Percentiles rank a stretch among this genome's conserved stretches.
phyloP scores from a whole-genome alignment of 2,797 vertebrate species.

The Merluccius polli region DNA sequence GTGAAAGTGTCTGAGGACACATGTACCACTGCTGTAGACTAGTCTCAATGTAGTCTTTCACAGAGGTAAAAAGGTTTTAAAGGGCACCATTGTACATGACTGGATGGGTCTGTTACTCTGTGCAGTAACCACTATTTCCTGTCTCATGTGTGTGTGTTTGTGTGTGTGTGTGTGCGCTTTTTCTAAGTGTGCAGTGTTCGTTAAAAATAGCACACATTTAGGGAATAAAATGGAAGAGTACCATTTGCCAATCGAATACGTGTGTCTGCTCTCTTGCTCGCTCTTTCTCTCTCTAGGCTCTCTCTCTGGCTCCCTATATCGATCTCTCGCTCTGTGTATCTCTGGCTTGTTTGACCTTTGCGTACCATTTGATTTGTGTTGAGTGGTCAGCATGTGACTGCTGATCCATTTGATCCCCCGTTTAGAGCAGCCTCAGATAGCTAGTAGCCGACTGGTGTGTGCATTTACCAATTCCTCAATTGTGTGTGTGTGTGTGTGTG shows the following conservation, averaged over 20 bases:
- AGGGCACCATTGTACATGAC: no score
- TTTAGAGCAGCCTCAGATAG: not conserved
- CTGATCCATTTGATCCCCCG: not conserved
- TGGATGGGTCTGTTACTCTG: not conserved
- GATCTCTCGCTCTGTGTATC: conserved; percentile 26
- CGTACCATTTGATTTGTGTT: not conserved
- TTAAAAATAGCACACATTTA: conserved; percentile 54
- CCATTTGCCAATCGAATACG: conserved; percentile 43
- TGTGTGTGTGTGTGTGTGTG: conserved; percentile 7
- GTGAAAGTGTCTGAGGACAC: not conserved
- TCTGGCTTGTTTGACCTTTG: conserved; percentile 16
- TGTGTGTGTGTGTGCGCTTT: not conserved
- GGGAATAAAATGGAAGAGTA: conserved; percentile 60
- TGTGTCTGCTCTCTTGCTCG: conserved; percentile 27
- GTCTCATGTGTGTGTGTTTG: not conserved
- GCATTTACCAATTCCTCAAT: not conserved
- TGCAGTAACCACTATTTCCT: not conserved
- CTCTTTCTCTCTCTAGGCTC: conserved; percentile 32
- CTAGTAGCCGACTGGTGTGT: not conserved
- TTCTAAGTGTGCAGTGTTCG: conserved; percentile 19
- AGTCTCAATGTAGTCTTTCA: no score
- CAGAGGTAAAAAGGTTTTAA: no score
- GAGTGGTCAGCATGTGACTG: conserved; percentile 8
- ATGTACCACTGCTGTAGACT: no score
- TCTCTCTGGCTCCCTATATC: conserved; percentile 40